Evolutionary conservation across 2,797 vertebrate genomes (phyloP).

Genomic region (Furcifer pardalis): DNA sequence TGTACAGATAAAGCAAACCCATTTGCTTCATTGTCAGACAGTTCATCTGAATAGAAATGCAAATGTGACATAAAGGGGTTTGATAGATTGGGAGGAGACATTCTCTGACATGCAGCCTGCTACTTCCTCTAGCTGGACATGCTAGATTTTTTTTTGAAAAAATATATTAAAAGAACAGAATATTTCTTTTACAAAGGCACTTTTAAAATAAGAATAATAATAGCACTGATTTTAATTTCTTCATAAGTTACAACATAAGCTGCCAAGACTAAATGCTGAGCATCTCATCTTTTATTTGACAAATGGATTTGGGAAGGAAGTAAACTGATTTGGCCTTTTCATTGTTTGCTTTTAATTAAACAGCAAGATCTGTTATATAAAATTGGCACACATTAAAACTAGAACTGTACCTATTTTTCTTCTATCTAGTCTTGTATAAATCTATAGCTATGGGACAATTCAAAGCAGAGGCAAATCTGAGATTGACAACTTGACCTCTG

Average conservation of each 20-base stretch:
- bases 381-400: constrained; percentile 78
- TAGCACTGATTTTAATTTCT: constrained; percentile 69
- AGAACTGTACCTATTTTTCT: constrained; percentile 65
- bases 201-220: constrained; percentile 41
- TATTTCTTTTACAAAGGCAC: constrained; percentile 54
- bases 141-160: constrained; percentile 61
- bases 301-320: constrained; percentile 75
- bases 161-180: constrained; percentile 68
- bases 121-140: constrained; percentile 55
- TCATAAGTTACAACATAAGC: constrained; percentile 74
- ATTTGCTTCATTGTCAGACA: constrained; percentile 73
- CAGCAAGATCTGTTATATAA: constrained; percentile 74
- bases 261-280: constrained; percentile 72
- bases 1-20: constrained; percentile 77
- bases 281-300: constrained; percentile 77
- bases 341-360: constrained; percentile 83
- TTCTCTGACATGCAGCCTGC: constrained; percentile 44
- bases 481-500: constrained; percentile 70
- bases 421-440: too few species aligned
- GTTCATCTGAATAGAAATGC: constrained; percentile 80
- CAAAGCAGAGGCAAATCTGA: constrained; percentile 66
- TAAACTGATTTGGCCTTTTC: constrained; percentile 77
- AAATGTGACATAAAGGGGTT: constrained; percentile 74
- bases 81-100: constrained; percentile 3
- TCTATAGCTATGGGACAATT: too few species aligned